Base-by-base conservation (phyloP, 2,888 invertebrate genomes). In the Antitype chi region DNA sequence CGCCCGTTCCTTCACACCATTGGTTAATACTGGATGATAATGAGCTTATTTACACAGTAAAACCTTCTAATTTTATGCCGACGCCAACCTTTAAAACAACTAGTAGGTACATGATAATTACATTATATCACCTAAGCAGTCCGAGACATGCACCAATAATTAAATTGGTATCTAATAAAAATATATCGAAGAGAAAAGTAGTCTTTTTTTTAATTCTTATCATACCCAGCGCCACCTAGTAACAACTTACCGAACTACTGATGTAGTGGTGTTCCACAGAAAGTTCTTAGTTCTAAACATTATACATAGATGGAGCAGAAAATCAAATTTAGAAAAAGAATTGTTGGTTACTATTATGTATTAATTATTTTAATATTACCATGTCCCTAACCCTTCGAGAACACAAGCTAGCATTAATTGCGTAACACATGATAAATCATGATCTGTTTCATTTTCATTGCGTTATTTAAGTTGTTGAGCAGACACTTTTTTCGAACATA, bases 181-280 rank as follows among this genome's bases (percentile, higher is more conserved):
- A 47, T n/a, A 25, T 2, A 2, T 13, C 13, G 13, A 20, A 25
- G 2, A 66, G 25, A 20, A 20, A 15, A 23, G 8, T 4, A 8
- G 8, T 5, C 8, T 38, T 38, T 5, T 38, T 38, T 38, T 20
- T 53, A 49, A 0, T 38, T 38, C n/a, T n/a, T n/a, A 52, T 43
- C 2, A 15, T 4, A 4, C 0, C 13, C 0, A 69, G 13, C 69
- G 76, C 70, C 84, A 83, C 6, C 82, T 84, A 59, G 70, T 25
- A 20, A 23, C 8, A 60, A 32, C 8, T 23, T 4, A 4, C 8
- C 0, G 8, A 71, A 83, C 74, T 74, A 66, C 49, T 66, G 0
- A 13, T n/a, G 13, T 17, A 9, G 13, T 38, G 2, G n/a, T 23
- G 3, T 25, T 7, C 5, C 2, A n/a, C 17, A 1, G 17, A 17